A percentile compares a stretch with the other conserved stretches of the same genome.
Conservation (phyloP, 2,113 vertebrate species). For the Siniperca chuatsi region DNA sequence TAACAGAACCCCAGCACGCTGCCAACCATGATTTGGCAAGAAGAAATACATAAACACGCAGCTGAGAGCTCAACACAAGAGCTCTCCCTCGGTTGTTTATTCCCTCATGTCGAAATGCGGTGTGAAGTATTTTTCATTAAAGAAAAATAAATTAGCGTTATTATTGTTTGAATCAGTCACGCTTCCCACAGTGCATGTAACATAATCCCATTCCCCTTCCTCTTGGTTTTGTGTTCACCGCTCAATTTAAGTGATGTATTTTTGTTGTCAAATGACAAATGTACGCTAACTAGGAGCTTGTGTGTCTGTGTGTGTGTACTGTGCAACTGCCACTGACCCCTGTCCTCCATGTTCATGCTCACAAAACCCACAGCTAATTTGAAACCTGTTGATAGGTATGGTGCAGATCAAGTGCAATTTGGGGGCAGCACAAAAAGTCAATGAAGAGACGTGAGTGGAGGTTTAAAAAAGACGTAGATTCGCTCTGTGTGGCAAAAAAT, state of each 20-base stretch:
- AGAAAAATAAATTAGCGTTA: conserved; percentile 79
- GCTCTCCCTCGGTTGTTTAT: conserved; percentile 72
- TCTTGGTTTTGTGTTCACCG: conserved; percentile 69
- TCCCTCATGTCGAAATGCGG: conserved; percentile 62
- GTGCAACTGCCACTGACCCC: conserved; percentile 57
- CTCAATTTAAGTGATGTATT: conserved; percentile 77
- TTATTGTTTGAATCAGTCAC: conserved; percentile 81
- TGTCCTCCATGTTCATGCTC: conserved; percentile 49
- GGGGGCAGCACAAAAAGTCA: conserved; percentile 37
- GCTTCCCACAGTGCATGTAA: conserved; percentile 66
- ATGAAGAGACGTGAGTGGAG: neutral
- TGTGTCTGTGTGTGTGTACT: conserved; percentile 30
- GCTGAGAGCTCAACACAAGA: conserved; percentile 56
- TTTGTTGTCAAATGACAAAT: conserved; percentile 82
- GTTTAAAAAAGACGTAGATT: neutral
- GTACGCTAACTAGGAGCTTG: conserved; percentile 60
- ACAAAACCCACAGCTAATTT: conserved; percentile 58
- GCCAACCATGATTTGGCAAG: conserved; percentile 64
- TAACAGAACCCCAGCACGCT: conserved; percentile 58
- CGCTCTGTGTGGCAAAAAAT: conserved; percentile 13
- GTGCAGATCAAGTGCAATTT: conserved; percentile 60
- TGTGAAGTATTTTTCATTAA: conserved; percentile 83
- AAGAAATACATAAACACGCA: conserved; percentile 68
- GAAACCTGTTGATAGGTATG: conserved; percentile 69
- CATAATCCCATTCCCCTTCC: conserved; percentile 62